Conservation (phyloP, 2,888 invertebrate species). For the Drosophila buzzatii region DNA sequence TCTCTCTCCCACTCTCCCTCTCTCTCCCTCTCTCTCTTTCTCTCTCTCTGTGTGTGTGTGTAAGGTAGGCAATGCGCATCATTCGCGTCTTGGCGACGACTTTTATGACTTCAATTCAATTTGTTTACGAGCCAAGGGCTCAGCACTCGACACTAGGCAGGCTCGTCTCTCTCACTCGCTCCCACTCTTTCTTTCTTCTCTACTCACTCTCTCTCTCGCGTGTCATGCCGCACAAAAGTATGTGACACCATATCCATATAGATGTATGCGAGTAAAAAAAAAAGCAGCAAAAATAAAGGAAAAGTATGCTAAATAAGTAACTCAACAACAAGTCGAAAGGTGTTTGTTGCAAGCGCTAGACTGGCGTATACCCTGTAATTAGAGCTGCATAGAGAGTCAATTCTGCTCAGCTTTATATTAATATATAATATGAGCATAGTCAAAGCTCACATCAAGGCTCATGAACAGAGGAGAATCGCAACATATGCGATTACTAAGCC, state of each 20-base stretch:
- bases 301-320: constrained; percentile 76
- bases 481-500: not conserved
- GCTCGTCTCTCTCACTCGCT: not conserved
- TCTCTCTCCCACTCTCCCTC: not conserved
- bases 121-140: constrained; percentile 76
- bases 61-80: constrained; percentile 39
- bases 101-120: constrained; percentile 81
- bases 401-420: too few species aligned
- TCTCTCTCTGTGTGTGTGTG: constrained; percentile 1
- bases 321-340: constrained; percentile 43
- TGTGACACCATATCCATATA: constrained; percentile 6
- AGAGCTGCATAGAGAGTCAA: too few species aligned
- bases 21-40: not conserved
- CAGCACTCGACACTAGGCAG: constrained; percentile 12
- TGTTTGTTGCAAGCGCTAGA: not conserved
- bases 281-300: constrained; percentile 1
- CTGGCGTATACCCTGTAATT: constrained; percentile 8
- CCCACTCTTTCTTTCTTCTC: not conserved
- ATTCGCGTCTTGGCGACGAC: constrained; percentile 71
- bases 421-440: too few species aligned
- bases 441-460: too few species aligned
- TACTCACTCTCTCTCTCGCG: not conserved
- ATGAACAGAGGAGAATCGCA: not conserved
- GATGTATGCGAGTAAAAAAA: not conserved
- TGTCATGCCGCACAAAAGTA: constrained; percentile 21